phyloP scores from a whole-genome alignment of 2,113 vertebrate species.

The Isichthys henryi region DNA sequence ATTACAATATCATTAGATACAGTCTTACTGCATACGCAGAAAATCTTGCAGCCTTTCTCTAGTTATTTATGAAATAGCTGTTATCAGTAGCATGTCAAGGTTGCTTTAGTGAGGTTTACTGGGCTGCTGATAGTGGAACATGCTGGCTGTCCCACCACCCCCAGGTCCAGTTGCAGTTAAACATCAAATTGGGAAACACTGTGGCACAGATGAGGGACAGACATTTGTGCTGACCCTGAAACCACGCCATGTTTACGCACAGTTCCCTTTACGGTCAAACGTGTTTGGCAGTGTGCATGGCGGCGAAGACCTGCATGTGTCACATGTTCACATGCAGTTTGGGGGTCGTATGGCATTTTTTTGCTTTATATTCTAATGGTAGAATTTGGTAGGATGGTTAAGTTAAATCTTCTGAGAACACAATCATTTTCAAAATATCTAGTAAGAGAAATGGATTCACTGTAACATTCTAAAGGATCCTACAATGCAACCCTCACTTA shows the following conservation, averaged over 20 bases:
- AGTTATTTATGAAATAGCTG: background rate
- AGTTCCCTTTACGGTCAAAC: background rate
- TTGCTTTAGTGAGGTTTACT: conserved; percentile 2
- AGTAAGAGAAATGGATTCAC: background rate
- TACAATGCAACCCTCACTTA: background rate
- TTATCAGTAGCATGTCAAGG: background rate
- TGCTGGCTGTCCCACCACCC: background rate
- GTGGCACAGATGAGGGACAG: conserved; percentile 40
- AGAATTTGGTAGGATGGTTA: background rate
- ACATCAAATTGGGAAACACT: conserved; percentile 40
- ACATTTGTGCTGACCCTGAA: background rate
- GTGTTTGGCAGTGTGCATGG: background rate
- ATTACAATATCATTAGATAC: background rate
- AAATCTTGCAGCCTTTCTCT: background rate
- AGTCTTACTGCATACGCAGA: background rate
- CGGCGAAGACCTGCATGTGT: background rate
- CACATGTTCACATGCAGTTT: background rate
- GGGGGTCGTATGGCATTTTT: background rate
- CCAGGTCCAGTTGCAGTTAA: conserved; percentile 26
- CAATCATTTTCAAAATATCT: background rate
- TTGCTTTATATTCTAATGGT: background rate
- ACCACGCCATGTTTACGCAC: background rate
- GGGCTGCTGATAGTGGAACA: conserved; percentile 34
- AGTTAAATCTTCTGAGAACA: background rate
- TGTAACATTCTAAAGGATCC: background rate